phyloP scores from a whole-genome alignment of 1,140 invertebrate species.

The Drosophila ironensis region DNA sequence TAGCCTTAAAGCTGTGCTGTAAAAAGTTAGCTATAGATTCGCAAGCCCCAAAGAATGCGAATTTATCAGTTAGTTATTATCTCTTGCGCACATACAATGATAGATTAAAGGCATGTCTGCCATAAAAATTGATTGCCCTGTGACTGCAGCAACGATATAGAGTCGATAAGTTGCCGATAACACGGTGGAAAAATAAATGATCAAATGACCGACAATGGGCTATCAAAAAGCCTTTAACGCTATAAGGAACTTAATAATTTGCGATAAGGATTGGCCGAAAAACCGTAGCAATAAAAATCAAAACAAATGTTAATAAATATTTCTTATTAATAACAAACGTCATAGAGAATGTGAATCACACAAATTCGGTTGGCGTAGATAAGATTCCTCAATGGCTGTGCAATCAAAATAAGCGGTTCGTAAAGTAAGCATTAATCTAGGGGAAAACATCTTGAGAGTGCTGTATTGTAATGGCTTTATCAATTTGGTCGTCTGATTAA shows the following conservation, averaged over 20 bases:
- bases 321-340: conserved; percentile 27
- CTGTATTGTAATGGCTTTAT: conserved; percentile 41
- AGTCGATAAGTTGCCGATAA: conserved; percentile 30
- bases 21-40: background rate
- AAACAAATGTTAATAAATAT: conserved; percentile 39
- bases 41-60: background rate
- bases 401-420: conserved; percentile 1
- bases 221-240: conserved; percentile 9
- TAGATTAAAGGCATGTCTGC: conserved; percentile 14
- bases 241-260: background rate
- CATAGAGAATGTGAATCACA: conserved; percentile 2
- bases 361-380: conserved; percentile 18
- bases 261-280: conserved; percentile 3
- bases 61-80: conserved; percentile 3
- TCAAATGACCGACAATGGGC: conserved; percentile 25
- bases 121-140: conserved; percentile 32
- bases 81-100: conserved; percentile 4
- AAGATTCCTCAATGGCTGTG: conserved; percentile 22
- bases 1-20: conserved; percentile 32
- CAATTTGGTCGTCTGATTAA: conserved; percentile 17
- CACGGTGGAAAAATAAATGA: conserved; percentile 10
- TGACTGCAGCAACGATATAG: background rate
- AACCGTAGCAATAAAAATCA: conserved; percentile 17
- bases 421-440: conserved; percentile 34
- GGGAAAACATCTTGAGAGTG: conserved; percentile 31